Base-by-base conservation (phyloP, 1,140 invertebrate genomes). In the Polyergus mexicanus region DNA sequence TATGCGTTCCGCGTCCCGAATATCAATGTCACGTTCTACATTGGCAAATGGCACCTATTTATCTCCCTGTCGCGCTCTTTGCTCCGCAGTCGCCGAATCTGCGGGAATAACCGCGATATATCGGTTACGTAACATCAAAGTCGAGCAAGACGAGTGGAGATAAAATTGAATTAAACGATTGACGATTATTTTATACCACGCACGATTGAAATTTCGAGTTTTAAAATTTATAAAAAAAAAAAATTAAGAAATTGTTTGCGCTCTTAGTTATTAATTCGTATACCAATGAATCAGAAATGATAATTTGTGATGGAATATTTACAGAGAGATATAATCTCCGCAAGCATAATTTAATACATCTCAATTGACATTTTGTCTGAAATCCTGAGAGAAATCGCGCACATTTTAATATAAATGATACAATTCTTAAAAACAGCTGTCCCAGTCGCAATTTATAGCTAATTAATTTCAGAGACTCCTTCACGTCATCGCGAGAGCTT, bases 1-100 rank as follows among this genome's bases (percentile, higher is more conserved):
- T 69, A n/a, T 25, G 16, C 25, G 7, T 22, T 41, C 11, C n/a
- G 32, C 28, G 5, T 38, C 2, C 41, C 72, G 84, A 89, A 88
- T 88, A 86, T 76, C 69, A 80, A 88, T 78, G 66, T 65, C 69
- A 74, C 41, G 22, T 78, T 63, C 41, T 44, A 44, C 54, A 41
- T 10, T 44, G 35, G 13, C 16, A 81, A 78, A 80, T 80, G 66
- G 58, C 54, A 19, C 44, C 65, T 68, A 81, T 68, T 66, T 80
- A 35, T 66, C 58, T 35, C 25, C 32, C 38, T 69, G n/a, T 54
- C 13, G 11, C 1, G 11, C 5, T 47, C 44, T 44, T 41, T 35
- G 25, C 77, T 41, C 4, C 66, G 10, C 10, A 44, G 41, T 44
- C 41, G 19, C 6, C 38, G 19, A 22, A 85, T 13, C 4, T n/a